phyloP scores from a whole-genome alignment of 1,140 invertebrate species.

The Dinoponera quadriceps region DNA sequence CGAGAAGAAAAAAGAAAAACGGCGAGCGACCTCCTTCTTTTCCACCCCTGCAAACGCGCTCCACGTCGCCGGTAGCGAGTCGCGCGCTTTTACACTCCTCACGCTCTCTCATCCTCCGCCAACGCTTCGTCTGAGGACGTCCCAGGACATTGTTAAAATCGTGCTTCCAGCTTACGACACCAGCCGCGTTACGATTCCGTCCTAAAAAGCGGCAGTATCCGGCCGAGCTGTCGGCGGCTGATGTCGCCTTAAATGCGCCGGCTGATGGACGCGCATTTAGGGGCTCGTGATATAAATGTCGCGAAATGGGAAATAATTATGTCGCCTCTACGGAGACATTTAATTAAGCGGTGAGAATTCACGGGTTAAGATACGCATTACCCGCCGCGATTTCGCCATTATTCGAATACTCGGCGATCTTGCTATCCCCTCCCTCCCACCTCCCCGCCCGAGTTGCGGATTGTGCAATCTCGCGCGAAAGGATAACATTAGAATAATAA shows the following conservation, averaged over 20 bases:
- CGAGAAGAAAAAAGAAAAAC: conserved; percentile 16
- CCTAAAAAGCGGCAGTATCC: conserved; percentile 4
- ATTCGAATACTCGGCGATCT: not conserved
- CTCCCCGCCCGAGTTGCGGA: not conserved
- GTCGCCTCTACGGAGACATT: not conserved
- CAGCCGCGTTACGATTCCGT: conserved; percentile 40
- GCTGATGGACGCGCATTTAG: conserved; percentile 25
- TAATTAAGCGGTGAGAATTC: conserved; percentile 13
- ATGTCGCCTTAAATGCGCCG: conserved; percentile 50
- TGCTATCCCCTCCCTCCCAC: not conserved
- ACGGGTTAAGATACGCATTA: not conserved
- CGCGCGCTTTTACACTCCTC: conserved; percentile 53
- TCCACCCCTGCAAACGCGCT: conserved; percentile 37
- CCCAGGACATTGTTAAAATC: conserved; percentile 56
- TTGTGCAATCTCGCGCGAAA: not conserved
- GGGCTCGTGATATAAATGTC: not conserved
- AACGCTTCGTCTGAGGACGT: conserved; percentile 24
- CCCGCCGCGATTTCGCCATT: not conserved
- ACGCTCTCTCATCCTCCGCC: conserved; percentile 39
- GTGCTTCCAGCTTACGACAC: conserved; percentile 60
- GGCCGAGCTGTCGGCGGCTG: not conserved
- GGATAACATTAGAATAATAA: not conserved
- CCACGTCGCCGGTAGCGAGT: conserved; percentile 29
- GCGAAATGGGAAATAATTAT: conserved; percentile 31
- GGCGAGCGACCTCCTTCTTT: conserved; percentile 14